Percentiles rank a stretch among this genome's conserved stretches.
Conservation (phyloP, 2,888 invertebrate genomes). For the Mycalesis mineus region DNA sequence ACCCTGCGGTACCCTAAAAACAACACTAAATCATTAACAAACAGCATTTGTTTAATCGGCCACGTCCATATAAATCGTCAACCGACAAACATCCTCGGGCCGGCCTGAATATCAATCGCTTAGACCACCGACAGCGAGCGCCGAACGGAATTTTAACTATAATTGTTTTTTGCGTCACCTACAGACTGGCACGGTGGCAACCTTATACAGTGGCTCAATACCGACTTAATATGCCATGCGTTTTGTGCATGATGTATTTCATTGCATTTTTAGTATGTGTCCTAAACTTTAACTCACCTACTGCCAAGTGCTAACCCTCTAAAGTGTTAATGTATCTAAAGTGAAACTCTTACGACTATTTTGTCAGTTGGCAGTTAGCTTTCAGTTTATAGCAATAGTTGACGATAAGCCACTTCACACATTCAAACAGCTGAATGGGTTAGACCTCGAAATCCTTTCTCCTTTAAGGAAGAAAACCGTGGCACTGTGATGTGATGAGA, state of each 20-base stretch:
- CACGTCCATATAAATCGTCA: conserved; percentile 35
- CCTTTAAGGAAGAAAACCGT: no score
- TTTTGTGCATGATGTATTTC: not conserved
- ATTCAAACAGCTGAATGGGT: no score
- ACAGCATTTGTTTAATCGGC: conserved; percentile 37
- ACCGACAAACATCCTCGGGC: conserved; percentile 32
- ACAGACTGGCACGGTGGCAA: conserved; percentile 16
- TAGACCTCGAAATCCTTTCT: no score
- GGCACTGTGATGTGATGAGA: no score
- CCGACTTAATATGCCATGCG: not conserved
- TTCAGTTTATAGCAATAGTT: no score
- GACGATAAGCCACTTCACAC: no score
- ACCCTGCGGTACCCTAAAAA: not conserved
- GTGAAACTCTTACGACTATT: no score
- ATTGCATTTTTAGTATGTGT: conserved; percentile 8
- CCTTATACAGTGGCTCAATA: conserved; percentile 15
- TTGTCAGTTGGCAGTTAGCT: no score
- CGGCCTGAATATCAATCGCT: conserved; percentile 36
- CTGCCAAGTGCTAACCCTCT: no score
- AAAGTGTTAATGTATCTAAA: no score
- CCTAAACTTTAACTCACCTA: not conserved
- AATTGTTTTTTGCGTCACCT: conserved; percentile 32
- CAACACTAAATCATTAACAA: conserved; percentile 34
- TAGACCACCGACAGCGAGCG: conserved; percentile 36
- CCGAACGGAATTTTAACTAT: conserved; percentile 34